Evolutionary conservation across 2,113 vertebrate species (phyloP).

Genomic region (Cheirogaleus medius): DNA sequence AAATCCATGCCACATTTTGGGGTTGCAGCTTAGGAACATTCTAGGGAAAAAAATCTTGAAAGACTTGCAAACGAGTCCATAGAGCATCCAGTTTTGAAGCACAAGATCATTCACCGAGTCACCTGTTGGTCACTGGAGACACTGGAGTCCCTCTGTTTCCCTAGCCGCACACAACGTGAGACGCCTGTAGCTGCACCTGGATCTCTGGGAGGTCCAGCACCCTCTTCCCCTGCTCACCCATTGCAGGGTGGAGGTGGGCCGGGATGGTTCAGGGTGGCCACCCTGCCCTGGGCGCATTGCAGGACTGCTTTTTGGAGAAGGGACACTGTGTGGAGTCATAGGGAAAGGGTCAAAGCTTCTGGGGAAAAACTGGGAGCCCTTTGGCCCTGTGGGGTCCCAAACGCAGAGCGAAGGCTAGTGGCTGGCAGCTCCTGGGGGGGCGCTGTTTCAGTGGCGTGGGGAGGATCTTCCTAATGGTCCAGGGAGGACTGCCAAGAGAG

Average conservation of each 20-base stretch:
- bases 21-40: not conserved
- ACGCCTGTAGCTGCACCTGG: accelerated
- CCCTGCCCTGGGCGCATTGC: not conserved
- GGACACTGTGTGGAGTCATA: accelerated
- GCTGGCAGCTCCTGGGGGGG: not conserved
- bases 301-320: not conserved
- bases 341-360: not conserved
- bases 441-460: not conserved
- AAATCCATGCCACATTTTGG: not conserved
- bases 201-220: not conserved
- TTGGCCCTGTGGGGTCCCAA: not conserved
- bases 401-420: not conserved
- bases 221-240: accelerated
- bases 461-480: not conserved
- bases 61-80: not conserved
- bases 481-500: not conserved
- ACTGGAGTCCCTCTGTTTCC: not conserved
- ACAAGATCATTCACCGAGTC: not conserved
- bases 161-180: accelerated
- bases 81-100: not conserved
- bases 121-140: no score
- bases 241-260: not conserved
- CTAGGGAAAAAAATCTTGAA: not conserved
- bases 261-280: not conserved
- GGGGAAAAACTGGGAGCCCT: not conserved